Conservation (phyloP, 1,140 invertebrate genomes). For the Belonocnema kinseyi region DNA sequence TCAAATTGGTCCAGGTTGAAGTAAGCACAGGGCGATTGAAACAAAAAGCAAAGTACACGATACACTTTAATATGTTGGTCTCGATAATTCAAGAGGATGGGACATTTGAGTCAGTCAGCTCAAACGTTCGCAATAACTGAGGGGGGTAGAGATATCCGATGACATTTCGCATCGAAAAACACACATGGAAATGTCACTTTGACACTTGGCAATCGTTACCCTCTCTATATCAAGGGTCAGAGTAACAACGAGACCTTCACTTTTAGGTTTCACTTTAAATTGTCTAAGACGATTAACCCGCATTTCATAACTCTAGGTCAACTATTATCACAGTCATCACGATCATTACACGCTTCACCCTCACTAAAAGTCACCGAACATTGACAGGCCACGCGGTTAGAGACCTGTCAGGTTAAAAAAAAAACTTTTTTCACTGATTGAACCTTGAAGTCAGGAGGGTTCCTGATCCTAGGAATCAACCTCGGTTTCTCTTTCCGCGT, state of each 20-base stretch:
- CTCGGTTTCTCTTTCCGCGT: conserved; percentile 36
- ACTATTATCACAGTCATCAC: not conserved
- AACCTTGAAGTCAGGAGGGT: not conserved
- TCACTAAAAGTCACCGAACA: conserved; percentile 4
- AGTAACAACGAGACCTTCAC: not conserved
- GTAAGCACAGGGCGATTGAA: conserved; percentile 56
- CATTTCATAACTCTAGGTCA: too few relatives aligned
- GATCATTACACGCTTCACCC: not conserved
- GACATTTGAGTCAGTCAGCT: conserved; percentile 39
- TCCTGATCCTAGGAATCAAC: conserved; percentile 1
- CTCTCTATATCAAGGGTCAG: not conserved
- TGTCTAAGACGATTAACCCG: too few relatives aligned
- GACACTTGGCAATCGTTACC: conserved; percentile 66
- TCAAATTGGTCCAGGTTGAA: conserved; percentile 42
- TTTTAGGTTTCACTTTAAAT: not conserved
- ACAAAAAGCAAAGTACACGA: conserved; percentile 62
- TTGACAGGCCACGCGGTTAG: conserved; percentile 4
- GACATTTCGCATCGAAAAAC: conserved; percentile 31
- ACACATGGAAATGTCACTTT: conserved; percentile 41
- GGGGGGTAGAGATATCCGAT: conserved; percentile 12
- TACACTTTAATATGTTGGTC: conserved; percentile 59
- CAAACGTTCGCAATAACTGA: conserved; percentile 31
- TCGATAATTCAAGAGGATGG: conserved; percentile 23
- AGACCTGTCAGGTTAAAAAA: conserved; percentile 8
- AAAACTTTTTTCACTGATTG: not conserved